These are phyloP conservation scores for Asteroscopus sphinx DNA, from an alignment of 2,888 invertebrate species.

Conservation along the genomic window DNA sequence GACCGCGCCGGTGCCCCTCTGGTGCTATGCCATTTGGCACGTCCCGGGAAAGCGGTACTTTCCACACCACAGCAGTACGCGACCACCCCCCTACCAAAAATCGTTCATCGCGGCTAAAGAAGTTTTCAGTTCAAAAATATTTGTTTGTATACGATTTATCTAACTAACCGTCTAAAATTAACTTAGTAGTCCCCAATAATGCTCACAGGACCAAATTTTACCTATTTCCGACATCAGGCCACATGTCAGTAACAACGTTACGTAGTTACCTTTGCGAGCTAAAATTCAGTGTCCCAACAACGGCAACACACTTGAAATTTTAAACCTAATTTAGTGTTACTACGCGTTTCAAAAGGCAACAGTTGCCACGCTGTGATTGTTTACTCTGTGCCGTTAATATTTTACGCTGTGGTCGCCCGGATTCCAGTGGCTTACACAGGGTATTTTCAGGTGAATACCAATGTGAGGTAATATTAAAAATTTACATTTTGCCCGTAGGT, in stretches of 20 bases:
- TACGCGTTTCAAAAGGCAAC: constrained; percentile 40
- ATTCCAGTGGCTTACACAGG: not conserved
- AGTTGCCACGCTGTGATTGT: constrained; percentile 36
- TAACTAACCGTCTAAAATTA: not conserved
- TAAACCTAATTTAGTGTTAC: constrained; percentile 52
- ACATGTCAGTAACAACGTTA: constrained; percentile 8
- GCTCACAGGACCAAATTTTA: not conserved
- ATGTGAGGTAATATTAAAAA: too few relatives aligned
- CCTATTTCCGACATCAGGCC: not conserved
- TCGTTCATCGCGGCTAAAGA: not conserved
- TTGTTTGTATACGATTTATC: too few relatives aligned
- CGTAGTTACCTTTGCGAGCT: constrained; percentile 3
- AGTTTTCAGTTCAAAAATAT: too few relatives aligned
- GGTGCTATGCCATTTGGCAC: too few relatives aligned
- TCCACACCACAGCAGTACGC: too few relatives aligned
- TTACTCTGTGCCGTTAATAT: constrained; percentile 46
- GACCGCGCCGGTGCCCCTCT: too few relatives aligned
- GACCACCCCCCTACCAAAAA: too few relatives aligned
- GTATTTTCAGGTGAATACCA: not conserved
- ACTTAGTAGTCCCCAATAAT: not conserved
- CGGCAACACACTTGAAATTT: constrained; percentile 45
- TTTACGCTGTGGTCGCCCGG: constrained; percentile 31
- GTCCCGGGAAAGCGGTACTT: too few relatives aligned
- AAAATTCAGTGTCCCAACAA: constrained; percentile 8
- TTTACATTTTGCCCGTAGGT: too few relatives aligned